Evolutionary conservation across 2,797 vertebrate genomes (phyloP).

Genomic region (Stomatorhinus walkeri): DNA sequence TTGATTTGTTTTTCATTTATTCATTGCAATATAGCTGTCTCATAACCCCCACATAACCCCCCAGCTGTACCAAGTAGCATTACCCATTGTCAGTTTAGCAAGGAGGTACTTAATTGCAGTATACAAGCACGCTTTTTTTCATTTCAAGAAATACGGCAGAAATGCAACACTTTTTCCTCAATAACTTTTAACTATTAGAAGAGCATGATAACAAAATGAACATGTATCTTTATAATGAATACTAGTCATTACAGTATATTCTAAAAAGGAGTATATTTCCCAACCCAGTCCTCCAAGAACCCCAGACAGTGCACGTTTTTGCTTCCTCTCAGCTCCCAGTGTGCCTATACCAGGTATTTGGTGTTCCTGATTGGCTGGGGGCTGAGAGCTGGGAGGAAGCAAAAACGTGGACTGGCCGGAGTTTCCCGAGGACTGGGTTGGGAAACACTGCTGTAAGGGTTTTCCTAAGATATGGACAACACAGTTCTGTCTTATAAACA

Average conservation of each 20-base stretch:
- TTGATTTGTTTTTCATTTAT: background rate
- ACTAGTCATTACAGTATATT: background rate
- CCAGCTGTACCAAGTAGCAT: background rate
- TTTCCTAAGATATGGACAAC: background rate
- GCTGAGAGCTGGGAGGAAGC: too few species aligned
- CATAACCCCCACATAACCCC: background rate
- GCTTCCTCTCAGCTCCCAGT: background rate
- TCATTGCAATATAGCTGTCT: background rate
- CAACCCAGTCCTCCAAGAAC: background rate
- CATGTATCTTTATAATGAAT: background rate
- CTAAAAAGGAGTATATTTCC: background rate
- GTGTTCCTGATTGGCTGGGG: too few species aligned
- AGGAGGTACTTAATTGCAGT: background rate
- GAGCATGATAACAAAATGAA: background rate
- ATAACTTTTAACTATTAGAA: background rate
- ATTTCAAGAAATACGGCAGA: background rate
- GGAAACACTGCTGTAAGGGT: background rate
- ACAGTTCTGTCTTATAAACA: background rate
- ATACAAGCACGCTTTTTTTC: background rate
- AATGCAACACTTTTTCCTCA: background rate
- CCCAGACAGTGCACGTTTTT: background rate
- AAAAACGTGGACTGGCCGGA: too few species aligned
- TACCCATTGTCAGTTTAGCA: background rate
- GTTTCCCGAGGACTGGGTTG: too few species aligned
- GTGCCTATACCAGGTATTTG: too few species aligned